Base-by-base conservation (phyloP, 35 echinoderm and acorn worm species). In the Heliocidaris tuberculata region DNA sequence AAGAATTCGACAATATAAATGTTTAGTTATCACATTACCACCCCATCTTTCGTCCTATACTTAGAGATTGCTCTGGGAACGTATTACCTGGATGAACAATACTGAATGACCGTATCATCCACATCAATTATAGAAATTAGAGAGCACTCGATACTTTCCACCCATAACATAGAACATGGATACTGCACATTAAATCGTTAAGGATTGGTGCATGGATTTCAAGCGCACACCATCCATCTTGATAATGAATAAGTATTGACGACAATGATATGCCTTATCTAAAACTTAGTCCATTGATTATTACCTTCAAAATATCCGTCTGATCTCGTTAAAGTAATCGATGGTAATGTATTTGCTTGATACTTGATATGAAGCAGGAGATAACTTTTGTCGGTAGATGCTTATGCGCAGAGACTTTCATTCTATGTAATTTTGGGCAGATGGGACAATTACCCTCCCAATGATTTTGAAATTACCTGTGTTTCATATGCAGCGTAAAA, bases 21-120 rank as follows among this genome's bases (percentile, higher is more conserved):
- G 65, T 78, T 78, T 78, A 78, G 65, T 78, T 78, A 78, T 78
- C 65, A n/a, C 65, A 78, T 78, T 78, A 78, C 65, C 65, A 78
- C 65, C 65, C 65, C 65, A 78, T 78, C 65, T 78, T n/a, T 78
- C 7, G 21, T 78, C 19, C 17, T 78, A 8, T 78, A 7, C 15
- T 27, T 24, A 15, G 15, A 70, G 24, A 78, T 78, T 78, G 65
- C 65, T 78, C 27, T 78, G 7, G 65, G 21, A 78, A 19, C 19
- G 65, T 19, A 7, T 78, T 78, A 78, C 65, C 65, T 78, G 65
- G 65, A 21, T 78, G 65, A 78, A 19, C 65, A n/a, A 78, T 29
- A 78, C 65, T 21, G 65, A 78, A 78, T 78, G 65, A 19, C 21
- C 21, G 65, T 78, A 78, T 78, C 65, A n/a, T 19, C 4, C 17